Conservation (phyloP, 2,888 invertebrate genomes). For the Poecilus cupreus region DNA sequence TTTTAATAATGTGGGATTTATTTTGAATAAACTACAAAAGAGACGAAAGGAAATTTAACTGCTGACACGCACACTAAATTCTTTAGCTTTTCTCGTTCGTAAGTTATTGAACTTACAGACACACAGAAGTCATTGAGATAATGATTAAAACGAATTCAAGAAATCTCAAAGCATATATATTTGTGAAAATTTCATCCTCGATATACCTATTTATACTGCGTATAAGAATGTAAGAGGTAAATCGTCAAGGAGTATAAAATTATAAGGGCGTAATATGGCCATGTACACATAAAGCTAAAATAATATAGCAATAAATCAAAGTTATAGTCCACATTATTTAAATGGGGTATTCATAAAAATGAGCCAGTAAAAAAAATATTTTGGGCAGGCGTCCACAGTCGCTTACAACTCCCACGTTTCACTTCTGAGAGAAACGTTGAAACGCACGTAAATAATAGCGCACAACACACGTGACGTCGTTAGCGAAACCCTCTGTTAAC, state of each 20-base stretch:
- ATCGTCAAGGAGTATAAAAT: background rate
- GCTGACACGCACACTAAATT: background rate
- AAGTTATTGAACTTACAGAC: no score
- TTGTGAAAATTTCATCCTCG: background rate
- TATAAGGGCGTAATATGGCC: conserved; percentile 4
- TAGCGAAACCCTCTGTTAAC: conserved; percentile 40
- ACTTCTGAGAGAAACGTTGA: conserved; percentile 43
- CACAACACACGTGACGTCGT: conserved; percentile 29
- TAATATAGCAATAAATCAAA: conserved; percentile 31
- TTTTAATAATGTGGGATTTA: no score
- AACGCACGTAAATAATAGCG: conserved; percentile 53
- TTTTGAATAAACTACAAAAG: no score
- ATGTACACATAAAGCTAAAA: conserved; percentile 16
- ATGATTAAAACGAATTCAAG: background rate
- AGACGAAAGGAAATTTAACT: no score
- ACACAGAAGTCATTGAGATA: background rate
- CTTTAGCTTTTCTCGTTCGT: no score
- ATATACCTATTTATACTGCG: no score
- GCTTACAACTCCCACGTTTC: conserved; percentile 55
- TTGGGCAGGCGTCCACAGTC: conserved; percentile 27
- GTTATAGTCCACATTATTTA: conserved; percentile 35
- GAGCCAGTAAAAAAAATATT: conserved; percentile 21
- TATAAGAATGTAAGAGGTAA: no score
- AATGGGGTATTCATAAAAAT: conserved; percentile 38
- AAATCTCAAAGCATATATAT: background rate